Evolutionary conservation across 2,888 invertebrate genomes (phyloP), one percentile per base, ranked within the genome.

Genomic region (Drosophila flavopinicola): DNA sequence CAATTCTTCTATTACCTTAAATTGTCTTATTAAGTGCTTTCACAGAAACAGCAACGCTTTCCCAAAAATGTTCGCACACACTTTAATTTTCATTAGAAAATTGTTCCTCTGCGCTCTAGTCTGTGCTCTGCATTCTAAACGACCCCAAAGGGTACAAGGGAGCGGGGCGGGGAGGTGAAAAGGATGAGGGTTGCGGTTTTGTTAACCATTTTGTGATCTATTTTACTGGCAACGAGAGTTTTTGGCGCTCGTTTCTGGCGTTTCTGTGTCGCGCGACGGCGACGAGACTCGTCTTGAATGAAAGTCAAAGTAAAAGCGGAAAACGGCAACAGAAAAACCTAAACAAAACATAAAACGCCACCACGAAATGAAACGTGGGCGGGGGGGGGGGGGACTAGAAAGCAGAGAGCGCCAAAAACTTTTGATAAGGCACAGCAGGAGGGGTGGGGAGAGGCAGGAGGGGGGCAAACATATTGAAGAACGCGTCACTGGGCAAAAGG

Each of bases 261-360:
- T 87, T 85, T 87, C 70, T 87, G 78, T 78, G 87, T 82, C 85
- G 86, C 69, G 75, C 61, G 29, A 30, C 57, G 59, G 35, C 53
- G 58, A 58, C 74, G 64, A 42, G 68, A 71, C 66, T 82, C 82
- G 82, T 89, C 89, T 89, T 89, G 79, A 89, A 89, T 89, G 90
- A 89, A 89, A 89, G 89, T 89, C 89, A 89, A 89, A 89, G 89
- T 89, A 89, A 89, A 89, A 80, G 61, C 77, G 84, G 76, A 29
- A 89, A 80, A 63, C 80, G 80, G 76, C 84, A 83, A 79, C 71
- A 84, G 35, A 86, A 85, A 80, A 89, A 84, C 75, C 86, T 88
- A 87, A 88, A 85, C 84, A 89, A 82, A 88, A 83, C 77, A 80
- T 71, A 72, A 75, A 87, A 71, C 73, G 70, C 37, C 61, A 52